Evolutionary conservation across 2,113 vertebrate genomes (phyloP).

Genomic region (Sardina pilchardus): DNA sequence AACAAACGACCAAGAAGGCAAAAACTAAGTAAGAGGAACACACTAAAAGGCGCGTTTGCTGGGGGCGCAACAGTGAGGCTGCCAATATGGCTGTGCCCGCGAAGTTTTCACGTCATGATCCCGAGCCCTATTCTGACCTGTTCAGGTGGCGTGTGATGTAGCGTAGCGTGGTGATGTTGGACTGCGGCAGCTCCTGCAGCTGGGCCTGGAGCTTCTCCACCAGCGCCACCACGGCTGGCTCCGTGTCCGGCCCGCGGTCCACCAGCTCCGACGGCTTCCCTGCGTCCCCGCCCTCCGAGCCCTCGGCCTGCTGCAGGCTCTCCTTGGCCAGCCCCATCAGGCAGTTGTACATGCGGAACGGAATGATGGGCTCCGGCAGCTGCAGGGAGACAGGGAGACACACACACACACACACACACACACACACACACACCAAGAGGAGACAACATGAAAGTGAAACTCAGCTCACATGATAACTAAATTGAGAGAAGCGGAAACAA

Average conservation of each 20-base stretch:
- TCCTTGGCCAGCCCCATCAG: constrained; percentile 96
- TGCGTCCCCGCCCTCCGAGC: constrained; percentile 53
- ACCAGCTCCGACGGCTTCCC: constrained; percentile 70
- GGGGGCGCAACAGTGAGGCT: too few relatives aligned
- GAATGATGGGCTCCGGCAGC: constrained; percentile 93
- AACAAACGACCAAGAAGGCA: too few relatives aligned
- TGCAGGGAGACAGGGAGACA: constrained; percentile 48
- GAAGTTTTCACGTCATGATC: too few relatives aligned
- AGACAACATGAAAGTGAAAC: not conserved
- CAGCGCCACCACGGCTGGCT: constrained; percentile 70
- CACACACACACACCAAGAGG: too few relatives aligned
- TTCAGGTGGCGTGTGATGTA: constrained; percentile 85
- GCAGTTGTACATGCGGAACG: constrained; percentile 86
- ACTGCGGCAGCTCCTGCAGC: constrained; percentile 76
- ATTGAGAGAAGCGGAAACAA: too few relatives aligned
- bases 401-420: too few relatives aligned
- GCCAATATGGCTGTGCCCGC: too few relatives aligned
- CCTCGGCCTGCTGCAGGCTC: constrained; percentile 73
- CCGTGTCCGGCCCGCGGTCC: constrained; percentile 70
- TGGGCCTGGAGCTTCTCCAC: constrained; percentile 81
- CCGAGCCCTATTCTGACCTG: constrained; percentile 77
- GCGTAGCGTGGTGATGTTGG: constrained; percentile 81
- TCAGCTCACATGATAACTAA: too few relatives aligned
- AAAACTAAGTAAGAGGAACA: too few relatives aligned
- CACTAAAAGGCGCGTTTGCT: too few relatives aligned